Evolutionary conservation across 2,797 vertebrate genomes (phyloP).

Genomic region (Lindbergichthys nudifrons): DNA sequence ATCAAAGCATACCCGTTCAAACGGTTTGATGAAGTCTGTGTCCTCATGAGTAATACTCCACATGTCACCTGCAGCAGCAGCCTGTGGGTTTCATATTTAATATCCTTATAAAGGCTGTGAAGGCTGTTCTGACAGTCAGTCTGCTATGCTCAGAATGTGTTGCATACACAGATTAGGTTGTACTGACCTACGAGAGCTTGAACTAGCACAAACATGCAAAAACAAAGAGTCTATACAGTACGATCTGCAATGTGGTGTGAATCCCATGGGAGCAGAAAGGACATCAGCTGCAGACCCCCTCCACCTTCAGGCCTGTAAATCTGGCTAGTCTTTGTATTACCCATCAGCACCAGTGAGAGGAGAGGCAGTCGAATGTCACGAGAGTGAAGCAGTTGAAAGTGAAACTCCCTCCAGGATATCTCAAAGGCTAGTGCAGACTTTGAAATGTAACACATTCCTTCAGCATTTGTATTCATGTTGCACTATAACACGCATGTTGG

Average conservation of each 20-base stretch:
- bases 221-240: not conserved
- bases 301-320: not conserved
- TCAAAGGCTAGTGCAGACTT: not conserved
- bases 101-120: slow-evolving; percentile 17
- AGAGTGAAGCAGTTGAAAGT: slow-evolving; percentile 15
- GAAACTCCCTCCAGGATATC: slow-evolving; percentile 27
- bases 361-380: slow-evolving; percentile 11
- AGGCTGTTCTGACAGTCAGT: slow-evolving; percentile 4
- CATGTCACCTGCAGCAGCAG: slow-evolving; percentile 3
- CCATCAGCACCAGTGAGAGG: slow-evolving; percentile 11
- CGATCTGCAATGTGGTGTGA: not conserved
- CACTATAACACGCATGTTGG: not conserved
- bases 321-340: slow-evolving; percentile 9
- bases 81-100: slow-evolving; percentile 15
- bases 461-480: not conserved
- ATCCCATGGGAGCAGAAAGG: not conserved
- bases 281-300: not conserved
- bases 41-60: slow-evolving; percentile 25
- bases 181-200: slow-evolving; percentile 20
- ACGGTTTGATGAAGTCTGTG: not conserved
- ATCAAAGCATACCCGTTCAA: not conserved
- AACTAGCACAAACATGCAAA: not conserved
- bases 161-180: slow-evolving; percentile 24
- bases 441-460: not conserved
- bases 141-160: slow-evolving; percentile 7